Evolutionary conservation across 2,888 invertebrate species (phyloP), one percentile per base, ranked within the genome.

Genomic region (Lasioglossum zephyrum): DNA sequence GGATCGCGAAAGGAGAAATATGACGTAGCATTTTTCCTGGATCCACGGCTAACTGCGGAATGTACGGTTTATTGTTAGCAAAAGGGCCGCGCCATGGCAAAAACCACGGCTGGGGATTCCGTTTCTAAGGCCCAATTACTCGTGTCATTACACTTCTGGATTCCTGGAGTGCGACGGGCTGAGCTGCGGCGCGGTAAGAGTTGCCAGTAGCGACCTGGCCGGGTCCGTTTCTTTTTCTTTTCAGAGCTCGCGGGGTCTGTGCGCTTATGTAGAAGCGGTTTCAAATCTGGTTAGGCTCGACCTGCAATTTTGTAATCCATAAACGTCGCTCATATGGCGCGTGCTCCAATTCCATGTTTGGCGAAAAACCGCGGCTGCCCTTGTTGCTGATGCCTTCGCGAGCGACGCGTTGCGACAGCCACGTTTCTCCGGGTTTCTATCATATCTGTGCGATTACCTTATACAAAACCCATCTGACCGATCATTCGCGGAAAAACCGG

Each of bases 311-410:
- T 91, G 93, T 91, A 93, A 93, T 92, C 91, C 90, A 90, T 92
- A 92, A 91, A 90, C 89, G 91, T 91, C 89, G 86, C 90, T 84
- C 88, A 92, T 90, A 88, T 88, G 91, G 91, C 92, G 91, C 91
- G 92, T 93, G 93, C 93, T 94, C 93, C 91, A 93, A 92, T 93
- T 94, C 94, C 94, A 92, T 94, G 92, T 93, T 94, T 92, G 93
- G 94, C 88, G 87, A 91, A 91, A 92, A 93, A 93, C 91, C 90
- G 87, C 90, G 87, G 89, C 84, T 91, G 91, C 91, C 91, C 92
- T 92, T 92, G 92, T 90, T 88, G 91, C 84, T 82, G 89, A 89
- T 91, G 86, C 77, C 82, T 89, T 75, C 78, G 80, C 84, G 74
- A 60, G 86, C 41, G 47, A 31, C 26, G 22, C 74, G 73, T 89